Conservation (phyloP, 2,113 vertebrate genomes). For the Pyxicephalus adspersus region DNA sequence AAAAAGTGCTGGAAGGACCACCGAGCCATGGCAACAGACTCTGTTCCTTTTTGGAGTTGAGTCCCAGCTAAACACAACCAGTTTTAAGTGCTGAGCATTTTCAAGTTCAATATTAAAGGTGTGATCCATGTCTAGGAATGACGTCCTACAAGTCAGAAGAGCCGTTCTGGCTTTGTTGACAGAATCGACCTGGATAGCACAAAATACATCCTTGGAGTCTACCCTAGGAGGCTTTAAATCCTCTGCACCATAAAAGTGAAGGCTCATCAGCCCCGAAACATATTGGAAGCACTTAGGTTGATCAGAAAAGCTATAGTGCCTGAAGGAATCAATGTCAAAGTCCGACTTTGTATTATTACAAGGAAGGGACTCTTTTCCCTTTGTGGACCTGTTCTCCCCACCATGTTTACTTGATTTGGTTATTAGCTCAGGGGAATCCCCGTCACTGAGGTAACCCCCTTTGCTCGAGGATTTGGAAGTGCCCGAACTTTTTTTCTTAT, state of each 20-base stretch:
- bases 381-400: slow-evolving; percentile 76
- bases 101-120: slow-evolving; percentile 98
- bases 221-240: slow-evolving; percentile 92
- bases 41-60: slow-evolving; percentile 86
- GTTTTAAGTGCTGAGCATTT: slow-evolving; percentile 95
- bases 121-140: slow-evolving; percentile 97
- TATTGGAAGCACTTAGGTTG: slow-evolving; percentile 93
- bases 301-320: slow-evolving; percentile 92
- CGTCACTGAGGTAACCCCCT: slow-evolving; percentile 96
- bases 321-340: slow-evolving; percentile 92
- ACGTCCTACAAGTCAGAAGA: slow-evolving; percentile 88
- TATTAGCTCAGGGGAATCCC: slow-evolving; percentile 92
- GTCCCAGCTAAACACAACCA: slow-evolving; percentile 97
- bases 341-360: slow-evolving; percentile 76
- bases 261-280: slow-evolving; percentile 94
- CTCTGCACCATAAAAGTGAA: slow-evolving; percentile 96
- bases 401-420: slow-evolving; percentile 88
- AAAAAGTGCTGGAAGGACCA: slow-evolving; percentile 90
- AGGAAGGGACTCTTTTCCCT: slow-evolving; percentile 72
- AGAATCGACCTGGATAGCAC: slow-evolving; percentile 96
- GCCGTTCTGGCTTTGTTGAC: slow-evolving; percentile 97
- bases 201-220: slow-evolving; percentile 95
- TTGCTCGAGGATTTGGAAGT: slow-evolving; percentile 88
- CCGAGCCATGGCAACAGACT: slow-evolving; percentile 93
- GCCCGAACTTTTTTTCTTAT: slow-evolving; percentile 81